Evolutionary conservation across 2,797 vertebrate species (phyloP).

Genomic region (Ataeniobius toweri): DNA sequence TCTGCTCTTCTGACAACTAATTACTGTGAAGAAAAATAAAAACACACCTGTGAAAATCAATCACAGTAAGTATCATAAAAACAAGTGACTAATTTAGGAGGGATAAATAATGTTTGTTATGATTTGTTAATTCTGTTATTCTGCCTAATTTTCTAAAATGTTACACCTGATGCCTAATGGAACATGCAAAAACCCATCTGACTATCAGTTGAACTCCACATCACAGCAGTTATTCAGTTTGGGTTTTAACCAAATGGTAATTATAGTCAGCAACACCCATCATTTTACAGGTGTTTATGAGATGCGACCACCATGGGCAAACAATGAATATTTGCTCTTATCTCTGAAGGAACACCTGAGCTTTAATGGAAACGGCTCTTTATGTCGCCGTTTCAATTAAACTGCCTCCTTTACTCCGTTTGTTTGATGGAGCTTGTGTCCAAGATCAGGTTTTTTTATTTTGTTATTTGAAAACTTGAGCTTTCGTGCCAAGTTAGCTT

Average conservation of each 20-base stretch:
- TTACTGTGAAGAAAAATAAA: neutral
- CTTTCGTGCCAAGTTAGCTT: slow-evolving; percentile 65
- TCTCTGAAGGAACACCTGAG: slow-evolving; percentile 18
- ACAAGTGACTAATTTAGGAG: neutral
- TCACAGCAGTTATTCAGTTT: slow-evolving; percentile 14
- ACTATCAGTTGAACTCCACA: neutral
- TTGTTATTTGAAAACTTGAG: slow-evolving; percentile 49
- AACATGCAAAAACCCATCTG: neutral
- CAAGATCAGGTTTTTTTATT: slow-evolving; percentile 32
- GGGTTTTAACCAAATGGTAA: neutral
- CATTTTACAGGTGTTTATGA: slow-evolving; percentile 6
- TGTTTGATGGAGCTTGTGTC: slow-evolving; percentile 41
- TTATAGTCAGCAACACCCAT: slow-evolving; percentile 8
- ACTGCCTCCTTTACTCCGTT: slow-evolving; percentile 23
- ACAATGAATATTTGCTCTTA: slow-evolving; percentile 12
- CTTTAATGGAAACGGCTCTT: slow-evolving; percentile 31
- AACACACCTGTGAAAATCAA: neutral
- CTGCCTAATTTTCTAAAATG: neutral
- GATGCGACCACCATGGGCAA: slow-evolving; percentile 7
- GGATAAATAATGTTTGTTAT: neutral
- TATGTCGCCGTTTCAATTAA: slow-evolving; percentile 36
- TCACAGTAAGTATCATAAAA: neutral
- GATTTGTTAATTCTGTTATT: neutral
- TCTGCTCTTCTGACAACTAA: neutral
- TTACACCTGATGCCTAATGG: neutral